Conservation (phyloP, 2,113 vertebrate species). For the Pseudopipra pipra region DNA sequence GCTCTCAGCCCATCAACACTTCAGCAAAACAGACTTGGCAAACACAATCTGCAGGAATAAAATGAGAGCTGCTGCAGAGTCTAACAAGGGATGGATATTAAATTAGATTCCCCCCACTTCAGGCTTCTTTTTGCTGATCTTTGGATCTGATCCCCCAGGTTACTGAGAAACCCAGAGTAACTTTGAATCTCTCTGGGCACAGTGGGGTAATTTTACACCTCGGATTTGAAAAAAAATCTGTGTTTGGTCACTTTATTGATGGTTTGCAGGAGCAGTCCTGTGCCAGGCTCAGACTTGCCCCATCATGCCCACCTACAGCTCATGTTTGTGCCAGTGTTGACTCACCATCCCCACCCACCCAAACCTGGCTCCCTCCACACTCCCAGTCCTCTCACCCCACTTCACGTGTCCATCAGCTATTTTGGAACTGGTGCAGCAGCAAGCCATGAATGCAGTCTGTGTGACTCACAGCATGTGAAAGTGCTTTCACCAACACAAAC, state of each 20-base stretch:
- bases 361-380: neutral
- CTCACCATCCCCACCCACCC: neutral
- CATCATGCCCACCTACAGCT: neutral
- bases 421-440: neutral
- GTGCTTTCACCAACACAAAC: neutral
- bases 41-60: neutral
- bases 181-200: neutral
- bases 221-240: too few species aligned
- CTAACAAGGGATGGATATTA: neutral
- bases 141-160: neutral
- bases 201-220: neutral
- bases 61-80: neutral
- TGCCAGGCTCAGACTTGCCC: neutral
- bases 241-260: neutral
- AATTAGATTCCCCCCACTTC: neutral
- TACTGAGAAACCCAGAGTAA: neutral
- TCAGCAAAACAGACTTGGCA: neutral
- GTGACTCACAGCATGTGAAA: neutral
- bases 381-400: neutral
- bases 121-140: neutral
- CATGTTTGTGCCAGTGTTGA: neutral
- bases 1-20: neutral
- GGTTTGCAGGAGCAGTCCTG: neutral
- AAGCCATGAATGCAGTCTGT: neutral
- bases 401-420: neutral